Conservation (phyloP, 2,113 vertebrate genomes). For the Perognathus longimembris region DNA sequence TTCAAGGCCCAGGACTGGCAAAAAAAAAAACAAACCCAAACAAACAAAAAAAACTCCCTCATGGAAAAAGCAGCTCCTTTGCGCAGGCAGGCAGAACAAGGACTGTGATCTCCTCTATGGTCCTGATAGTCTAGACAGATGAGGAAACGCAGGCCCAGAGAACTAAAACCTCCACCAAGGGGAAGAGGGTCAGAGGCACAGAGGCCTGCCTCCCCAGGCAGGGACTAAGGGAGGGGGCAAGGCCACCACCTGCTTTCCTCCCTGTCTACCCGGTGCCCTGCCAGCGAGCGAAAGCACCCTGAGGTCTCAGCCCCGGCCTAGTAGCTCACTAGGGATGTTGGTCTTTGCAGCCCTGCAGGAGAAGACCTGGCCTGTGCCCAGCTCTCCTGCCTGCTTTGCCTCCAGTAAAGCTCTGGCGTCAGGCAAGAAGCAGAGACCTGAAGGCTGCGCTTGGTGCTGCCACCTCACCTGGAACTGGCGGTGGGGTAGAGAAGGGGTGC, state of each 20-base stretch:
- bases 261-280: too few relatives aligned
- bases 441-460: background rate
- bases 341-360: background rate
- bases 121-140: too few relatives aligned
- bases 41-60: too few relatives aligned
- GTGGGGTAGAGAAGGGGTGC: too few relatives aligned
- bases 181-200: background rate
- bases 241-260: background rate
- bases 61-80: background rate
- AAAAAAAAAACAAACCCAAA: too few relatives aligned
- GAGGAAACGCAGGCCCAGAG: background rate
- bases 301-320: background rate
- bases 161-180: background rate
- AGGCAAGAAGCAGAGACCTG: background rate
- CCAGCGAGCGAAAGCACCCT: too few relatives aligned
- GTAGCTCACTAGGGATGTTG: background rate
- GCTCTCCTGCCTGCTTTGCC: background rate
- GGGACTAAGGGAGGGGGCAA: background rate
- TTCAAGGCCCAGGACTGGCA: too few relatives aligned
- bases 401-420: background rate
- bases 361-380: rapidly evolving
- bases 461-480: background rate
- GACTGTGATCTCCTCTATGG: background rate
- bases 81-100: background rate
- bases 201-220: background rate